These are phyloP conservation scores for Porites australiensis DNA, from an alignment of 64 coral and sea anemone species.

Conservation along the genomic window DNA sequence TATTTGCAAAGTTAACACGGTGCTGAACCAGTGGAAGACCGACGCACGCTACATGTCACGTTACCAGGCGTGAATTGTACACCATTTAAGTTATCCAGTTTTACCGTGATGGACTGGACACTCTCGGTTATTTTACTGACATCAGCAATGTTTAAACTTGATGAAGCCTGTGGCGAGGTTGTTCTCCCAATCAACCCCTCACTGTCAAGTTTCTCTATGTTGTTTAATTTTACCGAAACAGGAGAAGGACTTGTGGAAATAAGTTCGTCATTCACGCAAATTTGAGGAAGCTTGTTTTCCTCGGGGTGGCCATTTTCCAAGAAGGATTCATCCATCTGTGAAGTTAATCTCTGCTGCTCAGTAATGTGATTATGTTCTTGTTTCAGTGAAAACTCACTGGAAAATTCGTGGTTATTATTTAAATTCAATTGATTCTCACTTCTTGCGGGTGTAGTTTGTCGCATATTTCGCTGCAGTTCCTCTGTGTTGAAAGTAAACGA, in stretches of 20 bases:
- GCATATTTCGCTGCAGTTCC: not conserved
- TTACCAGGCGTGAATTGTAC: slow-evolving; percentile 6
- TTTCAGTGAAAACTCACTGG: not conserved
- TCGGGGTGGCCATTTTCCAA: not conserved
- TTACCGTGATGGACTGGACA: slow-evolving; percentile 20
- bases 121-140: slow-evolving; percentile 11
- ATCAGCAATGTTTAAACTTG: not conserved
- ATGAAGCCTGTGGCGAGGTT: not conserved
- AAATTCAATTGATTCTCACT: not conserved
- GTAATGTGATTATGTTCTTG: not conserved
- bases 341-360: not conserved
- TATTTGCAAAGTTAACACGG: not conserved
- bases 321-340: not conserved
- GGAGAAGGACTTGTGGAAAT: not conserved
- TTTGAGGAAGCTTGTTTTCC: not conserved
- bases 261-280: slow-evolving; percentile 32
- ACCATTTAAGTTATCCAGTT: slow-evolving; percentile 25
- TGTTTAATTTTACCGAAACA: not conserved
- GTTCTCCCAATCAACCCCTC: not conserved
- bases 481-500: slow-evolving; percentile 31
- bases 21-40: slow-evolving; percentile 23
- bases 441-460: not conserved
- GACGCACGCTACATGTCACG: not conserved
- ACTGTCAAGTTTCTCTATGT: slow-evolving; percentile 28
- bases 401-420: no score